Conservation (phyloP, 2,113 vertebrate species). For the Microcebus ravelobensis region DNA sequence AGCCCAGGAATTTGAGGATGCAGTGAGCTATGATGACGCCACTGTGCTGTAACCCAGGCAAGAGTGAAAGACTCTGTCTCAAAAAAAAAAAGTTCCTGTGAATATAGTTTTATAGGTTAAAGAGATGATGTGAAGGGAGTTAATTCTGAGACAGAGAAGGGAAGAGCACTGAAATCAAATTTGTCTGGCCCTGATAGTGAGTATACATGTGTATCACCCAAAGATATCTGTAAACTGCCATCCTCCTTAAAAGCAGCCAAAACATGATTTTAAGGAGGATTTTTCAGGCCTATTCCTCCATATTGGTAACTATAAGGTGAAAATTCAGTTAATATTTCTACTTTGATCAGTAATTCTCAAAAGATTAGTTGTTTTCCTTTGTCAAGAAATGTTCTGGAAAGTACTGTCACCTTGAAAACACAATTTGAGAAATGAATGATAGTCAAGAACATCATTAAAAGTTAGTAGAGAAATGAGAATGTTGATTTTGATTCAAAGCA, state of each 20-base stretch:
- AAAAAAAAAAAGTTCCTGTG: neutral
- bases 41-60: no score
- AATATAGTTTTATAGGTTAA: neutral
- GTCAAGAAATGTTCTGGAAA: constrained; percentile 27
- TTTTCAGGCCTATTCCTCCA: neutral
- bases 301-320: neutral
- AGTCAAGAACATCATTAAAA: neutral
- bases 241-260: neutral
- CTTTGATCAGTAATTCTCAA: neutral
- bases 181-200: neutral
- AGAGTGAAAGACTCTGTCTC: no score
- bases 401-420: neutral
- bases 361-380: neutral
- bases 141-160: neutral
- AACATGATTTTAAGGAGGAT: neutral
- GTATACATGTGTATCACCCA: neutral
- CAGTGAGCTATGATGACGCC: no score
- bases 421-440: neutral
- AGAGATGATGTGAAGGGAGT: neutral
- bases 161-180: neutral
- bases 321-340: neutral
- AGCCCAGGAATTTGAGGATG: no score
- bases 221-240: neutral
- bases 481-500: neutral
- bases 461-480: constrained; percentile 1